Evolutionary conservation across 2,888 invertebrate species (phyloP), one percentile per base, ranked within the genome.

Genomic region (Erynnis tages): DNA sequence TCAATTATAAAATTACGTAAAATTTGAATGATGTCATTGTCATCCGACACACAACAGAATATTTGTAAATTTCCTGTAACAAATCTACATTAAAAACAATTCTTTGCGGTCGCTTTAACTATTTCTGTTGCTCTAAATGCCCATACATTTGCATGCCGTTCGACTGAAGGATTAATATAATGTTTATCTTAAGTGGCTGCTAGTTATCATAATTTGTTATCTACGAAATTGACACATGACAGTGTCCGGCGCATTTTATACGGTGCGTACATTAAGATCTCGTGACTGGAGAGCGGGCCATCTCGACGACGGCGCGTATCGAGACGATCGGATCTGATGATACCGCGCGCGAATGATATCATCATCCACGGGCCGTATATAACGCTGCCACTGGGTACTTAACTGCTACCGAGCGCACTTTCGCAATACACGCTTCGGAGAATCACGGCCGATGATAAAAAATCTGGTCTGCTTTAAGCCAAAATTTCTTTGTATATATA

Each of bases 141-240:
- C 13, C 14, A n/a, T 41, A 27, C 50, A 43, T 43, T 50, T 50
- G 43, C 50, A 43, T 50, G 43, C 35, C 50, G 21, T 50, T 43
- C 50, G 35, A 25, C 41, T 41, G 41, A 41, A 50, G 50, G 50
- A 50, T 50, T 50, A 50, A 50, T 50, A 44, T 50, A 43, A 50
- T 50, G 50, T 50, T 50, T 43, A 59, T 50, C 44, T 44, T 47
- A 57, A 30, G 59, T 64, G 60, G 57, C 53, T 55, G 55, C 60
- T 58, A 62, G 54, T 62, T 62, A 69, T 68, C 69, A 54, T 54
- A 63, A 62, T 53, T 59, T 68, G 55, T 71, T 73, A 80, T 80
- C 80, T 69, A 63, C 25, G 54, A 63, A 65, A 71, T 70, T 75
- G 81, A 80, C 79, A 65, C 60, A 68, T 77, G 82, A 77, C 82